Evolutionary conservation across 2,797 vertebrate genomes (phyloP).

Genomic region (Tympanoctomys barrerae): DNA sequence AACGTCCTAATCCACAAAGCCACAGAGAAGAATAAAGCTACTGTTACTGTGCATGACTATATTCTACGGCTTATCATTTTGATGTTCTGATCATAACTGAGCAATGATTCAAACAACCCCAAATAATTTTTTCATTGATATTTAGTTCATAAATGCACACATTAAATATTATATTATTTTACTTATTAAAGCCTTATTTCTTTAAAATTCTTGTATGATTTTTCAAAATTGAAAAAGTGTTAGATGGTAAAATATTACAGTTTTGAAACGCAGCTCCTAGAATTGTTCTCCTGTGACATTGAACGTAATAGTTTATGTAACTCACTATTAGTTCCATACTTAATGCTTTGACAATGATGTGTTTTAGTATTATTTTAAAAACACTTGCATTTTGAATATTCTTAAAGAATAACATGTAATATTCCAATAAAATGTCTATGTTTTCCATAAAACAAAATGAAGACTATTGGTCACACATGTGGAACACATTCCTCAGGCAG

Average conservation of each 20-base stretch:
- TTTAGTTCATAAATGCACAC: neutral
- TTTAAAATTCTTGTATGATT: neutral
- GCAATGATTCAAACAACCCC: slow-evolving; percentile 21
- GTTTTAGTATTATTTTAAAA: neutral
- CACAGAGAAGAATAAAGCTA: neutral
- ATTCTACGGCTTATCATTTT: neutral
- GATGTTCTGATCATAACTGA: neutral
- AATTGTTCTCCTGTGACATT: neutral
- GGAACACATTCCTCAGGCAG: neutral
- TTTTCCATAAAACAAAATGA: neutral
- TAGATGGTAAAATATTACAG: neutral
- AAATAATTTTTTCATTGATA: slow-evolving; percentile 31
- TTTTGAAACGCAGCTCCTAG: neutral
- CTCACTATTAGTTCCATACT: neutral
- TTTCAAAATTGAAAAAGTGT: slow-evolving; percentile 6
- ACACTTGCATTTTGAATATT: neutral
- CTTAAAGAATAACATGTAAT: neutral
- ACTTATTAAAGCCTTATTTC: neutral
- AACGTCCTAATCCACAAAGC: neutral
- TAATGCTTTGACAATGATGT: neutral
- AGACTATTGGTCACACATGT: neutral
- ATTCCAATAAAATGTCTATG: neutral
- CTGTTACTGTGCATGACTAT: neutral
- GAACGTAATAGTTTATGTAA: neutral
- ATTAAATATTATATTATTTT: neutral